These are phyloP conservation scores for Irena cyanogastra DNA, from an alignment of 2,113 vertebrate genomes.

Conservation along the genomic window DNA sequence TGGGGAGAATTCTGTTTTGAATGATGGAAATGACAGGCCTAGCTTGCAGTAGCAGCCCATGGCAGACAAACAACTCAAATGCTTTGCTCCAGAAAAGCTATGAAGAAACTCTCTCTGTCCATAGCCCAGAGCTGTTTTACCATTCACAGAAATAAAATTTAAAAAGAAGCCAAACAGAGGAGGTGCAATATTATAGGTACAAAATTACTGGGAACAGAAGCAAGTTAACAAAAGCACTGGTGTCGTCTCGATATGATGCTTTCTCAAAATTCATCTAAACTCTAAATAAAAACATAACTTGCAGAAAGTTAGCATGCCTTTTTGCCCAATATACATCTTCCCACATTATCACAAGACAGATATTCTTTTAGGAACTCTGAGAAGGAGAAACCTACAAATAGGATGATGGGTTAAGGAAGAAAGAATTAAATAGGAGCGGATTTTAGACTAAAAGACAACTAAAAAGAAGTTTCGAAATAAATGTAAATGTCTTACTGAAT, in stretches of 20 bases:
- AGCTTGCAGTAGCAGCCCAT: neutral
- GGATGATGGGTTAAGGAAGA: neutral
- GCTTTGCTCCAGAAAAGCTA: neutral
- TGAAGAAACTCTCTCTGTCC: neutral
- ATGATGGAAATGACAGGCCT: neutral
- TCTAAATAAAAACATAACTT: neutral
- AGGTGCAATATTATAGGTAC: neutral
- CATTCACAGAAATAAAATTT: neutral
- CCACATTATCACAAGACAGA: constrained; percentile 27
- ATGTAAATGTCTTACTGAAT: neutral
- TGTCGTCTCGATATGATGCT: neutral
- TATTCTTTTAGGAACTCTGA: neutral
- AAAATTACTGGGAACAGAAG: neutral
- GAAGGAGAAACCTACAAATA: neutral
- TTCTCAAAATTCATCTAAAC: neutral
- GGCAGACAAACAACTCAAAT: neutral
- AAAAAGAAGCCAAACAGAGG: neutral
- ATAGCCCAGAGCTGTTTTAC: neutral
- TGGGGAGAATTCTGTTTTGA: neutral
- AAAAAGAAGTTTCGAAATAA: neutral
- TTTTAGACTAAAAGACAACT: neutral
- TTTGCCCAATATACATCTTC: neutral
- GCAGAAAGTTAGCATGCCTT: neutral
- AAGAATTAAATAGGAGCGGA: neutral
- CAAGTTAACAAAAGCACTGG: neutral